Percentiles rank a stretch among this genome's conserved stretches.
phyloP scores from a whole-genome alignment of 2,888 invertebrate genomes.

The Neoaliturus tenellus region DNA sequence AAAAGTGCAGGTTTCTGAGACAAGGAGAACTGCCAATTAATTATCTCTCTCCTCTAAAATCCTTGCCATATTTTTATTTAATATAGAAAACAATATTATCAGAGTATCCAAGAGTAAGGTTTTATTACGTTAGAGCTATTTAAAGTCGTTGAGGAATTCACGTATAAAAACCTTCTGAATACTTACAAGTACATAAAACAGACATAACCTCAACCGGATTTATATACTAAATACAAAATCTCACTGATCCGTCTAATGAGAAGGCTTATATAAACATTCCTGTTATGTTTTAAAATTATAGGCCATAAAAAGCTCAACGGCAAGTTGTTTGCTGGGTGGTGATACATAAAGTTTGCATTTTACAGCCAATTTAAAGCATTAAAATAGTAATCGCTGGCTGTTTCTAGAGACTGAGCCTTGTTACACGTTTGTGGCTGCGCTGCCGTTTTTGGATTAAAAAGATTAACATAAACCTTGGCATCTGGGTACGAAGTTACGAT shows the following conservation, averaged over 20 bases:
- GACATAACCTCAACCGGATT: background rate
- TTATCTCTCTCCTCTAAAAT: no score
- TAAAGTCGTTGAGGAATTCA: no score
- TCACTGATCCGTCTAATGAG: background rate
- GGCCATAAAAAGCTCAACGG: background rate
- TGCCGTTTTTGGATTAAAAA: background rate
- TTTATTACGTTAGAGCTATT: no score
- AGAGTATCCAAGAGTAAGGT: no score
- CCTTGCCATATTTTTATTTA: no score
- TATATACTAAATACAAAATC: background rate
- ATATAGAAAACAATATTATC: no score
- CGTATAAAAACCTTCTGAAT: no score
- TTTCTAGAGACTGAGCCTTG: background rate
- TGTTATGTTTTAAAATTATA: background rate
- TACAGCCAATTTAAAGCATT: background rate
- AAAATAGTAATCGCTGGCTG: background rate
- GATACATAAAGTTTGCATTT: background rate
- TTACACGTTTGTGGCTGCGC: background rate
- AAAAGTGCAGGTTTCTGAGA: no score
- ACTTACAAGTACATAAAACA: background rate
- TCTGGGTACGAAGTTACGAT: background rate
- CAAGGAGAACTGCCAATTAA: no score
- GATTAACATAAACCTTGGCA: background rate
- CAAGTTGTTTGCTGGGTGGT: background rate
- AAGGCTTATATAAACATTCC: background rate